Percentiles rank a stretch among this genome's conserved stretches.
These are phyloP conservation scores for Tenualosa thibaudeaui DNA, from an alignment of 2,797 vertebrate genomes.

Conservation along the genomic window DNA sequence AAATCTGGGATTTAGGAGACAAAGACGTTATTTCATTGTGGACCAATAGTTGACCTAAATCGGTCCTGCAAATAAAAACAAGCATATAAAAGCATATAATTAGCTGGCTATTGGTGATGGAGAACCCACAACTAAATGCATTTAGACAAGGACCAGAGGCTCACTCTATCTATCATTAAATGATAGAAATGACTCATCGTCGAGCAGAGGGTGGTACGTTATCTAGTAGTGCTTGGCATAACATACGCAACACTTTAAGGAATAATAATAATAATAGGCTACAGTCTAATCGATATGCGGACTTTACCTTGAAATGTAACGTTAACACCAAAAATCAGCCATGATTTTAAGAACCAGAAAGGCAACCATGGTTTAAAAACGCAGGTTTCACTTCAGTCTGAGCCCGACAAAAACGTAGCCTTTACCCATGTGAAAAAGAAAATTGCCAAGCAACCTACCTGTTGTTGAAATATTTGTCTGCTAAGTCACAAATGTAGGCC, in stretches of 20 bases:
- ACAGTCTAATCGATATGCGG: neutral
- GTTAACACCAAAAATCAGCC: neutral
- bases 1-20: constrained; percentile 29
- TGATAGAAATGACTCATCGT: constrained; percentile 3
- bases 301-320: neutral
- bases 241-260: neutral
- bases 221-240: neutral
- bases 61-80: neutral
- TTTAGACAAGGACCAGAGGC: neutral
- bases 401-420: neutral
- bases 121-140: neutral
- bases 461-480: neutral
- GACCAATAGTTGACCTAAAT: neutral
- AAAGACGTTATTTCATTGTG: neutral
- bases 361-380: neutral
- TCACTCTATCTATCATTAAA: neutral
- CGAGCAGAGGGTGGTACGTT: neutral
- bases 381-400: neutral
- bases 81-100: too few species aligned
- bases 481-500: neutral
- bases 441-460: neutral
- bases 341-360: neutral
- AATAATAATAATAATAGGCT: neutral
- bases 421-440: neutral
- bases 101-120: neutral